These are phyloP conservation scores for Oscheius onirici DNA, from an alignment of 2,888 invertebrate genomes.

Conservation along the genomic window DNA sequence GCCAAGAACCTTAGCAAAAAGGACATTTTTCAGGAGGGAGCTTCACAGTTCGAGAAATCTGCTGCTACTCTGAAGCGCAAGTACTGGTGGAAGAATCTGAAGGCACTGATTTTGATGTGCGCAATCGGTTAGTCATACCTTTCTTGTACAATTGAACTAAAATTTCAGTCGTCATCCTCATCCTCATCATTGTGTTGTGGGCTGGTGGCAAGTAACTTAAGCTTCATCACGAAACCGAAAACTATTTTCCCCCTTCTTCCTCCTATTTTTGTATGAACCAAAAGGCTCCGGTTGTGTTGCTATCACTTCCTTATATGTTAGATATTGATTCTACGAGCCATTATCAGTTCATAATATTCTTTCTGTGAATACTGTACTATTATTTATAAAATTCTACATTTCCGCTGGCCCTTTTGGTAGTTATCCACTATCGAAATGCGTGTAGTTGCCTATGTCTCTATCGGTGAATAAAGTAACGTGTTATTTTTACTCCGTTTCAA, in stretches of 20 bases:
- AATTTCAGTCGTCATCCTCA: conserved; percentile 38
- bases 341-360: conserved; percentile 13
- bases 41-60: conserved; percentile 72
- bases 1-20: background rate
- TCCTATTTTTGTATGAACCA: conserved; percentile 5
- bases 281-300: conserved; percentile 23
- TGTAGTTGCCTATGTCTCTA: conserved; percentile 9
- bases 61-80: conserved; percentile 72
- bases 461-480: background rate
- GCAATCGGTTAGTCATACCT: too few species aligned
- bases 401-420: background rate
- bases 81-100: conserved; percentile 72
- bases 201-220: conserved; percentile 35
- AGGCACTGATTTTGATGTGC: conserved; percentile 72
- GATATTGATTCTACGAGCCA: background rate
- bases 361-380: conserved; percentile 10
- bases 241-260: background rate
- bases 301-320: conserved; percentile 2
- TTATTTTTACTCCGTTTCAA: background rate
- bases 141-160: too few species aligned
- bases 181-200: conserved; percentile 40
- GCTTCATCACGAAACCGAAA: background rate
- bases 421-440: background rate
- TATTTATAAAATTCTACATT: background rate
- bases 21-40: conserved; percentile 67